Base-by-base conservation (phyloP, 92 coral and sea anemone genomes). In the Porites cylindrica region DNA sequence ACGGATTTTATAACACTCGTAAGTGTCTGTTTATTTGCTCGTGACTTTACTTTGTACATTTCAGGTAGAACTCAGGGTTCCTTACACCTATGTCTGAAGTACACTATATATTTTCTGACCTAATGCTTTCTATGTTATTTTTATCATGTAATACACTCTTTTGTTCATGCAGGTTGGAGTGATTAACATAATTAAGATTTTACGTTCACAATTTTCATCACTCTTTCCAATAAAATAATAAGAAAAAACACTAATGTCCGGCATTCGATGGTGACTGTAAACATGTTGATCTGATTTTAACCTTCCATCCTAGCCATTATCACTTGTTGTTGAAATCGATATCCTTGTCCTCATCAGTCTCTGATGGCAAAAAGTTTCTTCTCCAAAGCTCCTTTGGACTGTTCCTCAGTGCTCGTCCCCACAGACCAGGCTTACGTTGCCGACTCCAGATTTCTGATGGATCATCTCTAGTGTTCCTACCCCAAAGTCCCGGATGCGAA, bases 371-470 rank as follows among this genome's bases (percentile, higher is more conserved):
- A 10, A 79, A 18, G 2, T 19, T 26, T 20, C 67, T 76, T 26
- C 6, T 20, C 50, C 66, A 12, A 54, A 20, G 8, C 19, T 14
- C 61, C 83, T 75, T 11, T 75, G 82, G 8, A 71, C 62, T 8
- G 32, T 77, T 68, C 17, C 13, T 8, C 4, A 77, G 38, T 47
- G 12, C 74, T 51, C 88, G 43, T 12, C 82, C 88, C 88, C 88
- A 85, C 10, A 85, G 82, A 3, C 76, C 21, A 10, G 66, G 64
- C 20, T n/a, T 7, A 3, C 29, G 6, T 59, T 29, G 68, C 38
- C 85, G 18, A 4, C 82, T 82, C 89, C 89, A 85, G 1, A 76
- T 84, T 4, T 79, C 85, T 0, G 77, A 77, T 1, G 58, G 70
- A 4, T 61, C n/a, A 59, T 62, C 51, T 75, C 76, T 17, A 16